Evolutionary conservation across 2,888 invertebrate genomes (phyloP), one percentile per base, ranked within the genome.

Genomic region (Melangyna quadrimaculata): DNA sequence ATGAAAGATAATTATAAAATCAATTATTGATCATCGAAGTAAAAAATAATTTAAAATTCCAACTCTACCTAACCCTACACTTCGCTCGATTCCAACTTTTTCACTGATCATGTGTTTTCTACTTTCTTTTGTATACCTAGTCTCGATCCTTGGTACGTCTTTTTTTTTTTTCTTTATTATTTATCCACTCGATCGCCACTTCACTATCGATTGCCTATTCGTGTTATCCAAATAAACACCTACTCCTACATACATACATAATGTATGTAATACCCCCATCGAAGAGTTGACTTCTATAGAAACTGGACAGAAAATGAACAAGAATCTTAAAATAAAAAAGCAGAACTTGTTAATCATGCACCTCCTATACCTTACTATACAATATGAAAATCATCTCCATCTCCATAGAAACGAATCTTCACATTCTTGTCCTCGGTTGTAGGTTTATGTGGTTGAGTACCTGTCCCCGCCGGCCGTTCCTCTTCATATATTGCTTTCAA

Each of bases 371-470:
- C 29, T 40, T 57, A 35, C 19, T 27, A 27, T n/a, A n/a, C 3
- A 59, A 57, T 48, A 63, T 63, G 43, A 65, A 65, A 75, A 84
- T 84, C 84, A 57, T 67, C 57, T 78, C 75, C 80, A 43, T 59
- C 45, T 75, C 67, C 61, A 35, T 61, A 40, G 61, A 61, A 40
- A 40, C n/a, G 57, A 45, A 51, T 71, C 67, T 79, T 67, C n/a
- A 69, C 72, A 80, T 77, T 80, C 72, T 67, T 72, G 74, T 51
- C 55, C n/a, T n/a, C n/a, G 24, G 7, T 27, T 40, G 9, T 2
- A 37, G 10, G 5, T 14, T 3, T 55, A 29, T 55, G 29, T 19
- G n/a, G 59, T n/a, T 14, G 12, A 65, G 32, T 32, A 29, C 12
- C 17, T 43, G 27, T 45, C 61, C 40, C 57, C 48, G n/a, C 37